Conservation (phyloP, 2,797 vertebrate genomes). For the Emys orbicularis region DNA sequence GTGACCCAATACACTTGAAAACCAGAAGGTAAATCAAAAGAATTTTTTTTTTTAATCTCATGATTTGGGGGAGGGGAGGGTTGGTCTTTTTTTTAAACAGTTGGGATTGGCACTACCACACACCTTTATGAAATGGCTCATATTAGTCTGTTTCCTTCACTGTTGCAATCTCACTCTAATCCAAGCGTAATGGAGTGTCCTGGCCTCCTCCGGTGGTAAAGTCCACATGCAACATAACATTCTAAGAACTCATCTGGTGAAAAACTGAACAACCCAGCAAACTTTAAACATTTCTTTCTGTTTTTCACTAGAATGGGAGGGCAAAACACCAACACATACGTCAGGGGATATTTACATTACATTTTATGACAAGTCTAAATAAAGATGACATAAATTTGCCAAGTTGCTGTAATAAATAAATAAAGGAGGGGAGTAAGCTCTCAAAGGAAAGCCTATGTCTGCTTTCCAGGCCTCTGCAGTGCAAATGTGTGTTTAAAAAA, state of each 20-base stretch:
- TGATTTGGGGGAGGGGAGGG: neutral
- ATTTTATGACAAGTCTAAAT: slow-evolving; percentile 43
- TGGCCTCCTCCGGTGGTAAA: neutral
- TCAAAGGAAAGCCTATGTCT: slow-evolving; percentile 54
- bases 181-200: neutral
- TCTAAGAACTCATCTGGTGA: neutral
- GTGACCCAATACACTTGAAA: neutral
- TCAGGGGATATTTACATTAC: slow-evolving; percentile 57
- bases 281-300: neutral
- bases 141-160: neutral
- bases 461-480: slow-evolving; percentile 59
- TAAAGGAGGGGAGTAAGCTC: slow-evolving; percentile 51
- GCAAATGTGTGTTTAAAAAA: slow-evolving; percentile 68
- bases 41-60: neutral
- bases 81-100: neutral
- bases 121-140: neutral
- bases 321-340: neutral
- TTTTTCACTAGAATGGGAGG: neutral
- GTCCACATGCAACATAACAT: neutral
- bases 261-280: neutral
- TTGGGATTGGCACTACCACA: neutral
- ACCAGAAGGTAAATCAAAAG: neutral
- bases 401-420: slow-evolving; percentile 69
- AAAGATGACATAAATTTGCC: slow-evolving; percentile 62
- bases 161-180: fast-evolving